Percentiles rank a stretch among this genome's conserved stretches.
phyloP scores from a whole-genome alignment of 2,113 vertebrate species.

The Cyanoderma ruficeps region DNA sequence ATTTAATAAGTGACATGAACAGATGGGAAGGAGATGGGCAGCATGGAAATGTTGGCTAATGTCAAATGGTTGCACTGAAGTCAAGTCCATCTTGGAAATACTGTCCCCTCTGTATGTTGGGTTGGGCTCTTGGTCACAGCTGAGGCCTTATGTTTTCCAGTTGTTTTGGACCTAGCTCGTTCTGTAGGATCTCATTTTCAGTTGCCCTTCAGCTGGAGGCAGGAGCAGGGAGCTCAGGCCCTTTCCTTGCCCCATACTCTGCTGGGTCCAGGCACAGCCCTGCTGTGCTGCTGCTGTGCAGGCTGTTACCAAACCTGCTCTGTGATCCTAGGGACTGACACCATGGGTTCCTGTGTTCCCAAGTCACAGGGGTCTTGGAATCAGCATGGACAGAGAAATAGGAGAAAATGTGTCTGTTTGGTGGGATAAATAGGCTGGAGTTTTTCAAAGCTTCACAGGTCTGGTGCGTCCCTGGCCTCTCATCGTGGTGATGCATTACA shows the following conservation, averaged over 20 bases:
- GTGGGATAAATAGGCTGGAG: neutral
- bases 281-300: neutral
- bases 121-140: neutral
- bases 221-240: neutral
- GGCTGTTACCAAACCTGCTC: neutral
- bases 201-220: neutral
- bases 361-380: neutral
- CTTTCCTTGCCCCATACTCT: neutral
- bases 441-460: neutral
- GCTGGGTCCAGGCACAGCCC: neutral
- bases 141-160: neutral
- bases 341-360: neutral
- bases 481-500: neutral
- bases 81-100: neutral
- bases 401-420: neutral
- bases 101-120: neutral
- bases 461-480: neutral
- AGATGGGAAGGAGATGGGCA: neutral
- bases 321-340: neutral
- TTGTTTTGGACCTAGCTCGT: neutral
- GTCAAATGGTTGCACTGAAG: neutral
- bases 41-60: neutral
- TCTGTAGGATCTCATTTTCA: neutral
- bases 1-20: conserved; percentile 28
- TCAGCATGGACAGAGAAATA: neutral